Conservation (phyloP, 2,888 invertebrate species). For the Campaea margaritaria region DNA sequence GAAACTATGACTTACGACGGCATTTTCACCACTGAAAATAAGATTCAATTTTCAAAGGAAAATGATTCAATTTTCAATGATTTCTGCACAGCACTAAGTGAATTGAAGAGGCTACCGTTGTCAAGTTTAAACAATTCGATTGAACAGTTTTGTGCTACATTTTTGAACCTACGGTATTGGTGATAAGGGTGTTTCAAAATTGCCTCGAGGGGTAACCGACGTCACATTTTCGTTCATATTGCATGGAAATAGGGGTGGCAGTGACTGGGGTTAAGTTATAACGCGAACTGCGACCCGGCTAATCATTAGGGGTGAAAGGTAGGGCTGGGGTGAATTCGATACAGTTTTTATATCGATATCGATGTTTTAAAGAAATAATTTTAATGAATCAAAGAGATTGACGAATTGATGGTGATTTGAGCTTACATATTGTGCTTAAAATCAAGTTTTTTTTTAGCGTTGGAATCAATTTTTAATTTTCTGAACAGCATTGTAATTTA, state of each 20-base stretch:
- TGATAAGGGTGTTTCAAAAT: conserved; percentile 3
- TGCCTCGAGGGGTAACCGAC: conserved; percentile 1
- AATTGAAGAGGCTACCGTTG: background rate
- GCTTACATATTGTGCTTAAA: no score
- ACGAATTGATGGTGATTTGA: no score
- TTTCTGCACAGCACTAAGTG: background rate
- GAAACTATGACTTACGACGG: no score
- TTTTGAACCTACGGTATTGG: conserved; percentile 4
- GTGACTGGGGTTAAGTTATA: conserved; percentile 71
- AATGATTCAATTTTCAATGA: no score
- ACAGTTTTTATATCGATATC: conserved; percentile 47
- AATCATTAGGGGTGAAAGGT: conserved; percentile 65
- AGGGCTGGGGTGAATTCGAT: conserved; percentile 50
- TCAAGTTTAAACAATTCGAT: background rate
- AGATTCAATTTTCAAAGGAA: no score
- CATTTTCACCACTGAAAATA: no score
- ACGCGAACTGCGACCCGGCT: conserved; percentile 72
- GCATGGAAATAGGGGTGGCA: conserved; percentile 53
- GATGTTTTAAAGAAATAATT: conserved; percentile 10
- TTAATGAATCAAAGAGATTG: no score
- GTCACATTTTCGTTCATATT: conserved; percentile 29
- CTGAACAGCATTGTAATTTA: no score
- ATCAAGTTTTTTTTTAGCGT: no score
- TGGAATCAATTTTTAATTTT: no score
- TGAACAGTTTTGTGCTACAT: background rate